Base-by-base conservation (phyloP, 1,140 invertebrate genomes). In the Nylanderia fulva region DNA sequence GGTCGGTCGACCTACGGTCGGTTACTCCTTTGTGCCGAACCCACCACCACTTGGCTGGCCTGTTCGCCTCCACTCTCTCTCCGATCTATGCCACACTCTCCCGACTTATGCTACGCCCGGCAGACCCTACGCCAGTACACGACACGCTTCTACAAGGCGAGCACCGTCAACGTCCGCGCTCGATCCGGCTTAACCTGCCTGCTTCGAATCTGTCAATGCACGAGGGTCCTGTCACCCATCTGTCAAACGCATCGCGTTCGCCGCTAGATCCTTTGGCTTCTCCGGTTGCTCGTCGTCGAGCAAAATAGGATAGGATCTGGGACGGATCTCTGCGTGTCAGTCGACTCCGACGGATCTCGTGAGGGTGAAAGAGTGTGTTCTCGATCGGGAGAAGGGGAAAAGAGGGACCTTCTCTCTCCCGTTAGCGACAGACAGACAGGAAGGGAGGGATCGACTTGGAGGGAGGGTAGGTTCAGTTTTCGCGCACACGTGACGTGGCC, bases 71-170 rank as follows among this genome's bases (percentile, higher is more conserved):
- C 79, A 88, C 88, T 75, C 87, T 79, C 88, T 75, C 87, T 79
- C 88, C 88, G 87, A 91, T 90, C 87, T 92, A 90, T 91, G 90
- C 87, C 86, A 88, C 87, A 90, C 84, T 91, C 86, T 89, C 86
- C 91, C 90, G 86, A 80, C 86, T 88, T 91, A 90, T 87, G 90
- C 87, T 86, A 91, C 85, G 85, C 85, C 86, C 87, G 89, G 52
- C 88, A 85, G 85, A 85, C 86, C 87, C n/a, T n/a, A n/a, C 75
- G 90, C 88, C 92, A 93, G 93, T 93, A 91, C 86, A 92, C 92
- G 89, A 93, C 79, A 91, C 92, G 93, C 93, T 93, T 90, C 92
- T 93, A 91, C 85, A 88, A 90, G 79, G 92, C 91, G 91, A 93
- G 86, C 92, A 93, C 90, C 88, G 89, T 33, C 90, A 84, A 87